Evolutionary conservation across 1,140 invertebrate species (phyloP), one percentile per base, ranked within the genome.

Genomic region (Microplitis demolitor): DNA sequence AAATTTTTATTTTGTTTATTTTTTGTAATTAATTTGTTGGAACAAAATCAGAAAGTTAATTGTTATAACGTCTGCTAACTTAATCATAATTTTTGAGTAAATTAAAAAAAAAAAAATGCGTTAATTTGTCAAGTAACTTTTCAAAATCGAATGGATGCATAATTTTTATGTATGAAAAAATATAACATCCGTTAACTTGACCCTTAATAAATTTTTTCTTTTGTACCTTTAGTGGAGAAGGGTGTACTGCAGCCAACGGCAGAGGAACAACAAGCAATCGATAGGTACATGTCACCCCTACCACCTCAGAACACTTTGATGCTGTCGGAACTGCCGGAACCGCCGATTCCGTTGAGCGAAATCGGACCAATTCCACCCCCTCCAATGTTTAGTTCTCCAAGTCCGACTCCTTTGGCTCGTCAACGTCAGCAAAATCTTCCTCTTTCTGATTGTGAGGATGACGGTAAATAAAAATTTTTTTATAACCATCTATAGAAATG

Each of bases 301-400:
- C 79, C 82, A 37, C 82, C 84, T 67, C 85, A 86, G 61, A 87
- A 86, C 53, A 82, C 79, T 60, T 87, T 95, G 74, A 91, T 93
- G 87, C 89, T 96, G 75, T 94, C 93, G 71, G 94, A 96, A 81
- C 88, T 96, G 78, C 95, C 95, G 64, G 95, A 97, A 85, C 95
- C 95, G 62, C 95, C 95, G 74, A 96, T 97, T 79, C 94, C 94
- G 9, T 86, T 97, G 13, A 96, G 94, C 69, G 96, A 97, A 83
- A 97, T 97, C 83, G 96, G 96, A 45, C 96, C 95, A 56, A 97
- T 97, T 84, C 96, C 96, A 80, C 96, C 96, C 75, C 96, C 96
- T 68, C 96, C 95, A 69, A 97, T 97, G 96, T 97, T 97, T 89
- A 95, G 93, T 84, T 95, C 94, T 69, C 94, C 94, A 35, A 94